Percentiles rank a stretch among this genome's conserved stretches.
These are phyloP conservation scores for Parauchenoglanis ngamensis DNA, from an alignment of 2,797 vertebrate species.

Conservation along the genomic window DNA sequence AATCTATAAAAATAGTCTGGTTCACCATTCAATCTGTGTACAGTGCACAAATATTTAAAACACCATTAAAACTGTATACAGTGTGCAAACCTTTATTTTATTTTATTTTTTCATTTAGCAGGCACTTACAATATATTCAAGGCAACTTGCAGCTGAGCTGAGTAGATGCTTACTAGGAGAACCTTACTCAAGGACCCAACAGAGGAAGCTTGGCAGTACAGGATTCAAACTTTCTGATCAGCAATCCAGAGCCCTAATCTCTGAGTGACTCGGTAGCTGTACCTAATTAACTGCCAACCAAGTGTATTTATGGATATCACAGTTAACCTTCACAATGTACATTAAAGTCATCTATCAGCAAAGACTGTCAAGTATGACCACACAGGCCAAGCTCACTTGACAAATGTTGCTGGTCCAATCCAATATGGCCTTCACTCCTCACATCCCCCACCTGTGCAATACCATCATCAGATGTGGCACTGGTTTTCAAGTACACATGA, in stretches of 20 bases:
- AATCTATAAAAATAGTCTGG: background rate
- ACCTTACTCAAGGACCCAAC: background rate
- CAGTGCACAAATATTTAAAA: background rate
- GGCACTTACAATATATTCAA: background rate
- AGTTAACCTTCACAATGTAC: constrained; percentile 3
- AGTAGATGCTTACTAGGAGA: background rate
- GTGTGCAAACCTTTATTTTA: background rate
- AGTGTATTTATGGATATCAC: background rate
- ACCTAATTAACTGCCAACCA: background rate
- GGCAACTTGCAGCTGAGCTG: background rate
- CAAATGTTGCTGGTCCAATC: constrained; percentile 4
- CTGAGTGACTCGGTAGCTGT: background rate
- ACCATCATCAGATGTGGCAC: background rate
- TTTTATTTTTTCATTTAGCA: background rate
- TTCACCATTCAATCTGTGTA: background rate
- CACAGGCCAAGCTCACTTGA: background rate
- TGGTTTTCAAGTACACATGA: background rate
- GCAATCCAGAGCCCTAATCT: background rate
- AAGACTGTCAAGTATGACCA: background rate
- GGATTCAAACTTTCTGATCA: background rate
- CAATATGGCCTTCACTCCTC: constrained; percentile 14
- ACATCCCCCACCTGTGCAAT: background rate
- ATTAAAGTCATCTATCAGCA: constrained; percentile 9
- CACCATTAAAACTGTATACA: background rate
- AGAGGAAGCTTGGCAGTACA: background rate